These are phyloP conservation scores for Poecilia velifera DNA, from an alignment of 2,797 vertebrate species.

Conservation along the genomic window DNA sequence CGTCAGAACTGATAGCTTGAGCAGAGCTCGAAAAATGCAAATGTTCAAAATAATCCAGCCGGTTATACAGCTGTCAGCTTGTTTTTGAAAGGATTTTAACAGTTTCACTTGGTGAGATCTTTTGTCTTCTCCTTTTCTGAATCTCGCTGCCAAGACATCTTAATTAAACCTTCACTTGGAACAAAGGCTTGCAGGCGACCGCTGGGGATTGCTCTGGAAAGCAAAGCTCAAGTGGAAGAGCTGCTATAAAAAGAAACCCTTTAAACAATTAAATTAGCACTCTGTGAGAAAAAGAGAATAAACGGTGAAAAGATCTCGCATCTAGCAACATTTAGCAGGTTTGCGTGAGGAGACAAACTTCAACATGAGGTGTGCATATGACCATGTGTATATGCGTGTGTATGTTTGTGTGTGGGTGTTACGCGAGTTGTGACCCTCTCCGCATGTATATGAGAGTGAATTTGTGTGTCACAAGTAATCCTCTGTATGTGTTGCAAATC, in stretches of 20 bases:
- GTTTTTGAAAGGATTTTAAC: slow-evolving; percentile 25
- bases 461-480: slow-evolving; percentile 73
- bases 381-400: slow-evolving; percentile 28
- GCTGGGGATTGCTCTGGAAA: slow-evolving; percentile 52
- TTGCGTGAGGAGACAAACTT: slow-evolving; percentile 13
- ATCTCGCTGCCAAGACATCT: slow-evolving; percentile 51
- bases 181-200: slow-evolving; percentile 56
- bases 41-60: slow-evolving; percentile 12
- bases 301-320: slow-evolving; percentile 34
- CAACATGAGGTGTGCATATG: slow-evolving; percentile 23
- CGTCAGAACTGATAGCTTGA: slow-evolving; percentile 20
- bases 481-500: slow-evolving; percentile 68
- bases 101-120: slow-evolving; percentile 31
- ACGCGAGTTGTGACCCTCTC: slow-evolving; percentile 63
- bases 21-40: slow-evolving; percentile 7
- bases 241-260: slow-evolving; percentile 67
- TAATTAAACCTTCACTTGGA: slow-evolving; percentile 66
- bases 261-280: slow-evolving; percentile 74
- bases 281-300: slow-evolving; percentile 22
- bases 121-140: slow-evolving; percentile 48
- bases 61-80: slow-evolving; percentile 20
- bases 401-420: slow-evolving; percentile 65
- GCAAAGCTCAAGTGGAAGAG: slow-evolving; percentile 66
- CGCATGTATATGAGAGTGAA: slow-evolving; percentile 32
- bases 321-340: slow-evolving; percentile 19